Conservation (phyloP, 2,113 vertebrate species). For the Turdus rufiventris region DNA sequence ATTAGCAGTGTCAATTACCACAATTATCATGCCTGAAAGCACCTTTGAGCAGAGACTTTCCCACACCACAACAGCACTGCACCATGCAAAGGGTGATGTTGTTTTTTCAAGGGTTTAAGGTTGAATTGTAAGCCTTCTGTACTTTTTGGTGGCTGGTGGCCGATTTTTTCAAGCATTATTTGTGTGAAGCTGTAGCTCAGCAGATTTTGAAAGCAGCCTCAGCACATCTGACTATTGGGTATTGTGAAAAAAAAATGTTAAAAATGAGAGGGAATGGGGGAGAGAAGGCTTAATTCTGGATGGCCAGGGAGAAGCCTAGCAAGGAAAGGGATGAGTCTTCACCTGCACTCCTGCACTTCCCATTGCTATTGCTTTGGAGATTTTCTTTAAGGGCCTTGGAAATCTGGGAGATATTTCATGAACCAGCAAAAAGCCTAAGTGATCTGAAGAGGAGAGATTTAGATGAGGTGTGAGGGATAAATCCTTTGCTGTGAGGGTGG, state of each 20-base stretch:
- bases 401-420: neutral
- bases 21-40: neutral
- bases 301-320: neutral
- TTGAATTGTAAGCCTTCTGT: neutral
- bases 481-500: fast-evolving
- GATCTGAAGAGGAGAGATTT: neutral
- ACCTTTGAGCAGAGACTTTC: neutral
- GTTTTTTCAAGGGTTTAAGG: neutral
- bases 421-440: neutral
- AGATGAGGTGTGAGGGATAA: neutral
- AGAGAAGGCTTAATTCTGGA: neutral
- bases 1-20: neutral
- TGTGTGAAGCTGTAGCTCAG: neutral
- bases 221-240: neutral
- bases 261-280: neutral
- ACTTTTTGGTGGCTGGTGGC: neutral
- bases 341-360: neutral
- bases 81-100: neutral
- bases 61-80: too few relatives aligned
- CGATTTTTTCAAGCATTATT: neutral
- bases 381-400: neutral
- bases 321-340: neutral
- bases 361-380: neutral
- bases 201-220: neutral
- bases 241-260: neutral